Base-by-base conservation (phyloP, 2,113 vertebrate genomes). In the Dicaeum eximium region DNA sequence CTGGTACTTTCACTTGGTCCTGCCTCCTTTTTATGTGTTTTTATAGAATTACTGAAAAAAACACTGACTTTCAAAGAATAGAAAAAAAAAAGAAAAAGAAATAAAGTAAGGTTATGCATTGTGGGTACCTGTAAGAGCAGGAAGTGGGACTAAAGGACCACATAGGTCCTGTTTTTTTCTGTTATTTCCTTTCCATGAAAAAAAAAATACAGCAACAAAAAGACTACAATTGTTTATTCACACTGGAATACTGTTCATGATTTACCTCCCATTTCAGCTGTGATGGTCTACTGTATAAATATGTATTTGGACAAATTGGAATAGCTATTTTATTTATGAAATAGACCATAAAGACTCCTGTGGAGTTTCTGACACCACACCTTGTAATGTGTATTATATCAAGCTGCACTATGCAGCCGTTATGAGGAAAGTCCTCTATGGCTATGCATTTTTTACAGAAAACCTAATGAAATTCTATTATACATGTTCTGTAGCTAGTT, bases 391-490 rank as follows among this genome's bases (percentile, higher is more conserved):
- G 67, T 77, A 86, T 95, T 94, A 90, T 92, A 95, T 90, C 93
- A 96, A 86, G 82, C 85, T 94, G 75, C 71, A 90, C 92, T 86
- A 6, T 86, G 79, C 51, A 93, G 64, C n/a, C 80, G 47, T 90
- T 96, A 94, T 27, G 71, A 90, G 85, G 56, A 80, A 95, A 94
- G 85, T 74, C 42, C 54, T 92, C 74, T 73, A 62, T 86, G 74
- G 79, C 64, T 90, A 33, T 44, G n/a, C 50, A 40, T 73, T 88
- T 96, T 92, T 95, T 70, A 92, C 66, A 88, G 79, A 88, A 90
- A 93, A 88, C 44, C 67, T 93, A 95, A 93, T 94, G 74, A 91
- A 97, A 96, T 94, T 95, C 94, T 96, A 51, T 95, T 96, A 94
- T 88, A 64, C 4, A 0, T 90, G 87, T 80, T 95, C 87, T 83